phyloP scores from a whole-genome alignment of 2,797 vertebrate species.

The Pipistrellus pygmaeus region DNA sequence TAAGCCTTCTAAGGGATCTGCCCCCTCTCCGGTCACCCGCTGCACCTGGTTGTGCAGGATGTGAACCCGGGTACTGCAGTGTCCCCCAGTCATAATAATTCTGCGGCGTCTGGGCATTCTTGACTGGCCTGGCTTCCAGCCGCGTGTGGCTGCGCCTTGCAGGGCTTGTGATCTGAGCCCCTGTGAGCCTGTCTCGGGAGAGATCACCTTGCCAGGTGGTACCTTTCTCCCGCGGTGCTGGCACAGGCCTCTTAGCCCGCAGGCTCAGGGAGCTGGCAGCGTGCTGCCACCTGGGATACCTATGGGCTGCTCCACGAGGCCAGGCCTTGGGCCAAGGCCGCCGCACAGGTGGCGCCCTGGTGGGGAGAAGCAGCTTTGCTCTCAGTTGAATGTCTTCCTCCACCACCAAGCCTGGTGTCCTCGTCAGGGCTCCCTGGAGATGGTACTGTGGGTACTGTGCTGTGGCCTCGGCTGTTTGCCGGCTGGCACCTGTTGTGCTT shows the following conservation, averaged over 20 bases:
- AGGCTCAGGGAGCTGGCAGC: not conserved
- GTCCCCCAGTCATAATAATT: not conserved
- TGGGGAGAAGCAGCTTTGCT: accelerated
- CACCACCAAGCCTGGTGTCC: not conserved
- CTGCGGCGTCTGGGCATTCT: too few species aligned
- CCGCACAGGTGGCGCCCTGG: not conserved
- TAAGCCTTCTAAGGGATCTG: not conserved
- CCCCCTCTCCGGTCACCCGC: not conserved
- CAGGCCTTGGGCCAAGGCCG: too few species aligned
- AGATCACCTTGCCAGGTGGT: accelerated
- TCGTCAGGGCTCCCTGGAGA: accelerated
- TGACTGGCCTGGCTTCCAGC: too few species aligned
- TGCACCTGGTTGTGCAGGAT: accelerated
- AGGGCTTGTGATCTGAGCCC: not conserved
- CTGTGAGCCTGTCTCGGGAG: not conserved
- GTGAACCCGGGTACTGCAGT: not conserved
- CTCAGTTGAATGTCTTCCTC: not conserved
- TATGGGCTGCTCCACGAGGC: not conserved
- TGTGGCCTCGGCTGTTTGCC: not conserved
- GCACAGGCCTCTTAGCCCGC: not conserved
- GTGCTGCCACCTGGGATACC: not conserved
- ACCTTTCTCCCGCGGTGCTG: not conserved
- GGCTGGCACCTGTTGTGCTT: accelerated
- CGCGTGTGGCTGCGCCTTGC: not conserved
- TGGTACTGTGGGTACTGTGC: not conserved